phyloP scores from a whole-genome alignment of 2,113 vertebrate genomes.

The Pungitius pungitius region DNA sequence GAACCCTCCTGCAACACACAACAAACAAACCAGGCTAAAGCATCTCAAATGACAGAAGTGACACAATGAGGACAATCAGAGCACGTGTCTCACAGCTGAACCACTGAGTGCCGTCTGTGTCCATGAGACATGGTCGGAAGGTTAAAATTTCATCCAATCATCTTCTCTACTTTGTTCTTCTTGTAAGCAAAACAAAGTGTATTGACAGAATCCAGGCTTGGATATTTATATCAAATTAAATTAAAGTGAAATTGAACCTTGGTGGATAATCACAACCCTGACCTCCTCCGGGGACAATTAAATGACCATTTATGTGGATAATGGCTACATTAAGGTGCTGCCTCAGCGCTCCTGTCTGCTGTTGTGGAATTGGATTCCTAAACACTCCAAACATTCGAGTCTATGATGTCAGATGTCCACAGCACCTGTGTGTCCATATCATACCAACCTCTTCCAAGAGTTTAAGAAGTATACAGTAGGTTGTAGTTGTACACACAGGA shows the following conservation, averaged over 20 bases:
- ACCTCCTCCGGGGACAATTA: not conserved
- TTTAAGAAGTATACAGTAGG: not conserved
- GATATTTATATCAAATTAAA: not conserved
- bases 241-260: not conserved
- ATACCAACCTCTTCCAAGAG: not conserved
- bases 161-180: not conserved
- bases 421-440: not conserved
- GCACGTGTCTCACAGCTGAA: conserved; percentile 46
- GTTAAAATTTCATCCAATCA: conserved; percentile 22
- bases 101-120: conserved; percentile 17
- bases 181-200: not conserved
- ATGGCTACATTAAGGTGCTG: not conserved
- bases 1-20: conserved; percentile 57
- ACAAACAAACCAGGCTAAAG: conserved; percentile 63
- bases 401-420: not conserved
- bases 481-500: not conserved
- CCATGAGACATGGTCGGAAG: conserved; percentile 19
- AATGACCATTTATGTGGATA: not conserved
- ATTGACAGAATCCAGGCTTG: not conserved
- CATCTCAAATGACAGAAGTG: conserved; percentile 64
- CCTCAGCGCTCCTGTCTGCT: not conserved
- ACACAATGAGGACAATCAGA: conserved; percentile 77
- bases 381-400: not conserved
- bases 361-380: not conserved
- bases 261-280: not conserved